These are phyloP conservation scores for Macropis europaea DNA, from an alignment of 2,888 invertebrate species.

Conservation along the genomic window DNA sequence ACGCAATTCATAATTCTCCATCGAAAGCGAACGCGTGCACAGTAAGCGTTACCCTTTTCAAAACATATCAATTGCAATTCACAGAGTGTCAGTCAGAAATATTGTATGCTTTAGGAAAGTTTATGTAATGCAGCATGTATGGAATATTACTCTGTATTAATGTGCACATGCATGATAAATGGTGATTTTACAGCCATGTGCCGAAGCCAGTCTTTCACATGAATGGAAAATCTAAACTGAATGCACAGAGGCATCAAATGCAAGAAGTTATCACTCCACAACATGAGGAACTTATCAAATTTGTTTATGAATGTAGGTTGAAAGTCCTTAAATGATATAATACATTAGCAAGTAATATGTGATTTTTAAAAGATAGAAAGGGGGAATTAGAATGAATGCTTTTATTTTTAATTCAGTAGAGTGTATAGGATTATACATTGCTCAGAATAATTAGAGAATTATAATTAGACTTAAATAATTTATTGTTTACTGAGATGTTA, in stretches of 20 bases:
- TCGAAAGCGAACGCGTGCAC: constrained; percentile 19
- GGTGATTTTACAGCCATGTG: constrained; percentile 80
- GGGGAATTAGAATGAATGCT: too few species aligned
- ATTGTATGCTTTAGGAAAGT: not conserved
- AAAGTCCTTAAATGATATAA: constrained; percentile 11
- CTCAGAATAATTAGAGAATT: too few species aligned
- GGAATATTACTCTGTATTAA: not conserved
- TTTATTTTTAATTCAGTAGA: too few species aligned
- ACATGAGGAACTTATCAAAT: constrained; percentile 93
- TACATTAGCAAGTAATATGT: too few species aligned
- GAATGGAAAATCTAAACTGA: constrained; percentile 84
- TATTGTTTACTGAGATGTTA: too few species aligned
- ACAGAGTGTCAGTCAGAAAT: not conserved
- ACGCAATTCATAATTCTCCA: constrained; percentile 54
- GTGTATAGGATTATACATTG: too few species aligned
- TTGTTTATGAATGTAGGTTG: constrained; percentile 90
- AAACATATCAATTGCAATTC: not conserved
- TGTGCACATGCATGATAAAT: constrained; percentile 16
- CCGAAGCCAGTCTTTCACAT: constrained; percentile 92
- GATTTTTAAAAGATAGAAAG: too few species aligned
- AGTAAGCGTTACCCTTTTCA: not conserved
- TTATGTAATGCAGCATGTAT: not conserved
- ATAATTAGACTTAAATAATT: too few species aligned
- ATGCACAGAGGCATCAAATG: constrained; percentile 83
- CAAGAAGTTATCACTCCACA: constrained; percentile 86